Evolutionary conservation across 2,888 invertebrate species (phyloP).

Genomic region (Yponomeuta cagnagella): DNA sequence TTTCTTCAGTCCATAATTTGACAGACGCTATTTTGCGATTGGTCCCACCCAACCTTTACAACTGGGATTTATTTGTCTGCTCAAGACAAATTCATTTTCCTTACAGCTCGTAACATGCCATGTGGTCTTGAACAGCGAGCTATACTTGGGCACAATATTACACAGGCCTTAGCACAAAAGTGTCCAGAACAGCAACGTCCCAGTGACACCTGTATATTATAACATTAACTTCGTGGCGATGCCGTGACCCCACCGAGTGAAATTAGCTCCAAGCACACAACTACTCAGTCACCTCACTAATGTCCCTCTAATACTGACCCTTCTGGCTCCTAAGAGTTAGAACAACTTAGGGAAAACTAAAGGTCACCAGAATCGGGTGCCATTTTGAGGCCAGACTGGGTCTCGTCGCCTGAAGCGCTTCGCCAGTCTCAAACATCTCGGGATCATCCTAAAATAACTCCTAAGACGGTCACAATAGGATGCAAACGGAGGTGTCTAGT

Average conservation of each 20-base stretch:
- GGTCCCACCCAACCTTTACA: no score
- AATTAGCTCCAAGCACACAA: neutral
- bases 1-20: no score
- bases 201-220: neutral
- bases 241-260: neutral
- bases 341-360: neutral
- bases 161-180: no score
- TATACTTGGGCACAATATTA: no score
- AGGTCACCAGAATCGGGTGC: neutral
- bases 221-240: neutral
- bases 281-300: neutral
- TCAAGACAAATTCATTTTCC: no score
- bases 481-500: neutral
- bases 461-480: neutral
- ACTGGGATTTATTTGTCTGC: no score
- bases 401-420: neutral
- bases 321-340: neutral
- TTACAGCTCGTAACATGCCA: no score
- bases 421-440: neutral
- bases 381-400: neutral
- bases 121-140: no score
- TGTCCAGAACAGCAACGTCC: no score
- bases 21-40: no score
- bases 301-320: neutral
- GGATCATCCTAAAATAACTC: neutral